Percentiles rank a stretch among this genome's conserved stretches.
Conservation (phyloP, 2,797 vertebrate species). For the Tapirus indicus region DNA sequence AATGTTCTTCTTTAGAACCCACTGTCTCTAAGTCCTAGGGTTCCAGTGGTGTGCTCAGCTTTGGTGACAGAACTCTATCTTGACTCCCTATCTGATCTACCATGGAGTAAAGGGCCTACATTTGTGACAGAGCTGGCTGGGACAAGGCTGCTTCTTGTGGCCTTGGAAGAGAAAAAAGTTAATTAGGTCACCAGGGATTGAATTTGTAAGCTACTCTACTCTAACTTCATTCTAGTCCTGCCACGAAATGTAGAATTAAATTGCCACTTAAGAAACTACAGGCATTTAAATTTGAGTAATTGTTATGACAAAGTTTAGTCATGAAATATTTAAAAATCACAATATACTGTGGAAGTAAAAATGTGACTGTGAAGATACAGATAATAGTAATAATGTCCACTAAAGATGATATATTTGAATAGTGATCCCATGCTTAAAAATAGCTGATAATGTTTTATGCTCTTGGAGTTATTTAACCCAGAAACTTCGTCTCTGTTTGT, state of each 20-base stretch:
- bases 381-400: neutral
- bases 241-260: neutral
- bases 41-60: neutral
- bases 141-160: neutral
- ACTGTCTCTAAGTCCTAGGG: neutral
- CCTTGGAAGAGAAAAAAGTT: neutral
- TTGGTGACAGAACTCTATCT: neutral
- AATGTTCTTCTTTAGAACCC: neutral
- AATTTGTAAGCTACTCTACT: neutral
- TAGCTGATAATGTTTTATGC: neutral
- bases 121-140: neutral
- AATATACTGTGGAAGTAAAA: neutral
- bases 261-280: constrained; percentile 35
- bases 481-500: neutral
- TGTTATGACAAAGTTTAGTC: constrained; percentile 9
- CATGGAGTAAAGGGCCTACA: neutral
- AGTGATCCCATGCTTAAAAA: neutral
- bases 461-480: neutral
- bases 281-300: neutral
- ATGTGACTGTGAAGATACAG: neutral
- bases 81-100: neutral
- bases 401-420: neutral
- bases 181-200: neutral
- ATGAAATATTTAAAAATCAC: constrained; percentile 33
- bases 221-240: neutral